These are phyloP conservation scores for Sinelater perroti DNA, from an alignment of 2,888 invertebrate genomes.

Conservation along the genomic window DNA sequence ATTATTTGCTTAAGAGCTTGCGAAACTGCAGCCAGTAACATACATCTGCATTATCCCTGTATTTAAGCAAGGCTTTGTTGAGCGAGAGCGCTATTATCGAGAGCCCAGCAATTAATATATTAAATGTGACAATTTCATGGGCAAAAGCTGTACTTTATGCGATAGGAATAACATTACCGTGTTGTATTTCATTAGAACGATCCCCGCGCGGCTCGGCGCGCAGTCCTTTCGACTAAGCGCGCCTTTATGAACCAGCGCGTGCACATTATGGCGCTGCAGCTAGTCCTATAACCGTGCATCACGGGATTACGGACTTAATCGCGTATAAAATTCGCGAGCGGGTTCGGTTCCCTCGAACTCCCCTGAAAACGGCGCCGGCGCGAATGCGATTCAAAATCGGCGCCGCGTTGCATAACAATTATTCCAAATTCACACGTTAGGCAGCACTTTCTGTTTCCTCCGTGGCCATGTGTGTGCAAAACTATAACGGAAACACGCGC, in stretches of 20 bases:
- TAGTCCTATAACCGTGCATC: slow-evolving; percentile 54
- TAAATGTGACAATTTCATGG: slow-evolving; percentile 44
- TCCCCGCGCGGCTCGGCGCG: slow-evolving; percentile 42
- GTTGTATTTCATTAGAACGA: slow-evolving; percentile 47
- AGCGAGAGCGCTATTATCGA: slow-evolving; percentile 13
- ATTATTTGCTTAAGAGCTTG: slow-evolving; percentile 27
- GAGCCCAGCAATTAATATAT: slow-evolving; percentile 42
- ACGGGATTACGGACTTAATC: slow-evolving; percentile 51
- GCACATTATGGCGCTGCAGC: slow-evolving; percentile 54
- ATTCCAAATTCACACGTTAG: slow-evolving; percentile 37
- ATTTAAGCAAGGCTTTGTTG: slow-evolving; percentile 31
- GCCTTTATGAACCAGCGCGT: slow-evolving; percentile 49
- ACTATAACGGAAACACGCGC: slow-evolving; percentile 47
- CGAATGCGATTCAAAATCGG: background rate
- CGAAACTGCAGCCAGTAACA: slow-evolving; percentile 35
- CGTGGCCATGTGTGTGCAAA: slow-evolving; percentile 45
- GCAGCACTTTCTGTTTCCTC: slow-evolving; percentile 37
- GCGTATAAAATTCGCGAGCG: slow-evolving; percentile 18
- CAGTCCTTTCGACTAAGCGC: slow-evolving; percentile 52
- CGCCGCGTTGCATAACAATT: slow-evolving; percentile 33
- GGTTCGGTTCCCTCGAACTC: slow-evolving; percentile 14
- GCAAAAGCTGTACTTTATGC: slow-evolving; percentile 40
- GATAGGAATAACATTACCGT: slow-evolving; percentile 48
- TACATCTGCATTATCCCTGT: slow-evolving; percentile 36
- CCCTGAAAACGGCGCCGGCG: no score